Base-by-base conservation (phyloP, 64 coral and sea anemone species). In the Cladopsammia gracilis region DNA sequence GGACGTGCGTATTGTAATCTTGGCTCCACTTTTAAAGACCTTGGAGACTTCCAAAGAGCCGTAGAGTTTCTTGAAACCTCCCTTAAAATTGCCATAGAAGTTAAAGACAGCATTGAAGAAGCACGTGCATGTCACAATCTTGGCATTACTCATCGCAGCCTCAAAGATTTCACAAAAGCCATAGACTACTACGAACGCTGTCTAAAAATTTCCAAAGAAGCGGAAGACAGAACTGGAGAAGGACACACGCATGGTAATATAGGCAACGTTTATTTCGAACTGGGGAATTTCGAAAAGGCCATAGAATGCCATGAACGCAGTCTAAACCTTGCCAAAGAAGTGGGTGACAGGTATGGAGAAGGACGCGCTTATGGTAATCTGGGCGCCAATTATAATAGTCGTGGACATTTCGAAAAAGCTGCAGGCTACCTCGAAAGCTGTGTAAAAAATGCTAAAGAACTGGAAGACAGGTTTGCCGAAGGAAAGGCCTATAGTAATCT, bases 11-110 rank as follows among this genome's bases (percentile, higher is more conserved):
- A n/a, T n/a, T n/a, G n/a, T n/a, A n/a, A 62, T 61, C 42, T 83
- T 62, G 80, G 80, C 57, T 65, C 1, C 12, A 34, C 19, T 44
- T 83, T 16, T 61, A 3, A 34, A 0, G 5, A 11, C 1, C 42
- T 83, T 14, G 79, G 79, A 44, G 25, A 83, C 42, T 83, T 62
- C 58, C 22, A 83, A 60, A 60, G 64, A 64, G 79, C 79, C 34
- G 34, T 83, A 12, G 57, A 83, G 34, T 26, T 25, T 61, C 51
- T 57, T 61, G 58, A 83, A 64, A 20, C 22, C 22, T 24, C 8
- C 1, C 3, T 56, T 64, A 59, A 61, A 57, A 62, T 83, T 42
- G 25, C 79, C 16, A 60, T 25, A 60, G 79, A 83, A 61, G 43
- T 64, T 13, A 58, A 58, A 42, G 12, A 83, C 59, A 66, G 24